phyloP scores from a whole-genome alignment of 2,113 vertebrate genomes.

The Taurulus bubalis region DNA sequence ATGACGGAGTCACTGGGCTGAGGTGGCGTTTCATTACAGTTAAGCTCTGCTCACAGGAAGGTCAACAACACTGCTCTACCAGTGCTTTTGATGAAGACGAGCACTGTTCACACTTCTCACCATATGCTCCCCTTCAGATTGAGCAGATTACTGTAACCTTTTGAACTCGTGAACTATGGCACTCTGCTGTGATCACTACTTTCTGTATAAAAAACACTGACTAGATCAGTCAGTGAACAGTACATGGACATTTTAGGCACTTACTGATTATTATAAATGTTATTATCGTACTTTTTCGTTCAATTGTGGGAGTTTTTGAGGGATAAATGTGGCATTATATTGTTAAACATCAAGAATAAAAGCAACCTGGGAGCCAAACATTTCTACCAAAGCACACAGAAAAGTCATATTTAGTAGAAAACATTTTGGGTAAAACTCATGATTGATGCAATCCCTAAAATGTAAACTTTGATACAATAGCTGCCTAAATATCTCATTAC shows the following conservation, averaged over 20 bases:
- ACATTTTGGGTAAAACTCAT: too few relatives aligned
- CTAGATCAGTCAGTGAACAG: background rate
- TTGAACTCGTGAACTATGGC: background rate
- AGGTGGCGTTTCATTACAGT: constrained; percentile 27
- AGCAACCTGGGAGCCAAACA: background rate
- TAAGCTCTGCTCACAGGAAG: background rate
- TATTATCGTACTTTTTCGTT: background rate
- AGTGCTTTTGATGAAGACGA: background rate
- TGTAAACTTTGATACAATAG: too few relatives aligned
- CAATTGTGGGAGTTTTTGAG: background rate
- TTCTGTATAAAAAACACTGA: background rate
- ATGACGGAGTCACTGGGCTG: background rate
- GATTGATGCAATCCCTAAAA: too few relatives aligned
- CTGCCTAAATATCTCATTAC: background rate
- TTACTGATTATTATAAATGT: background rate
- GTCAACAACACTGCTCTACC: background rate
- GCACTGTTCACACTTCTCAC: background rate
- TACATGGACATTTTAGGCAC: background rate
- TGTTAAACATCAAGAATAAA: background rate
- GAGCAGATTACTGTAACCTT: constrained; percentile 4
- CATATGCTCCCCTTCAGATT: constrained; percentile 12
- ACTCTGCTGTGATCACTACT: background rate
- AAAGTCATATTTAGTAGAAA: too few relatives aligned
- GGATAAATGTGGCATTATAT: background rate
- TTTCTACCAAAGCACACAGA: background rate